phyloP scores from a whole-genome alignment of 2,888 invertebrate species.

The Chloroclysta siterata region DNA sequence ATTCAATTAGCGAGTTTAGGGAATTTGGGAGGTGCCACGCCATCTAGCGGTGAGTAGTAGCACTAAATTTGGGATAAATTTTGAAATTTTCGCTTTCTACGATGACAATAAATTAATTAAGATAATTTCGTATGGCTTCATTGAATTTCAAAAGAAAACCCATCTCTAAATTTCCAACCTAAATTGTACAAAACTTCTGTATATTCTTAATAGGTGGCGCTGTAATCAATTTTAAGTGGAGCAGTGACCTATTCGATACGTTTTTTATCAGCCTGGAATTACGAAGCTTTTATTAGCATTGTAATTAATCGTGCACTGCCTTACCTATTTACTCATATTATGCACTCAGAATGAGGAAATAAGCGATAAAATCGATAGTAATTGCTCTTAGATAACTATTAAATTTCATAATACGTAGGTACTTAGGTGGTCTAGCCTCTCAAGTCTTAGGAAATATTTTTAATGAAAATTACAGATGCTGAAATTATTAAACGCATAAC shows the following conservation, averaged over 20 bases:
- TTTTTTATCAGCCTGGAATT: constrained; percentile 52
- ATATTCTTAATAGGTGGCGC: constrained; percentile 62
- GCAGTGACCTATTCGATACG: constrained; percentile 17
- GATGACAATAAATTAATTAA: too few species aligned
- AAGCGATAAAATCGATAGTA: constrained; percentile 1
- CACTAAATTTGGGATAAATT: constrained; percentile 26
- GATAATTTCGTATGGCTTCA: too few species aligned
- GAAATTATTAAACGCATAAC: too few species aligned
- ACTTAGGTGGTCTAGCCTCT: neutral
- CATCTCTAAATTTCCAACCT: neutral
- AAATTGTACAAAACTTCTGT: constrained; percentile 6
- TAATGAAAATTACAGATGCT: too few species aligned
- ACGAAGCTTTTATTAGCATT: constrained; percentile 38
- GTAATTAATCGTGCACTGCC: constrained; percentile 67
- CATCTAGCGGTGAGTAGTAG: constrained; percentile 59
- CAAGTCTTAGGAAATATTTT: neutral
- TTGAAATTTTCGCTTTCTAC: neutral
- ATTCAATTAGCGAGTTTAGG: constrained; percentile 30
- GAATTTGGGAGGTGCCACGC: constrained; percentile 37
- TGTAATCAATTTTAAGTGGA: constrained; percentile 29
- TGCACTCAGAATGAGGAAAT: constrained; percentile 13
- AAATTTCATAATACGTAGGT: constrained; percentile 1
- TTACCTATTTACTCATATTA: constrained; percentile 41
- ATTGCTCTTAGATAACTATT: neutral
- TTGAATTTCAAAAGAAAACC: neutral